Evolutionary conservation across 2,113 vertebrate genomes (phyloP).

Genomic region (Caranx ignobilis): DNA sequence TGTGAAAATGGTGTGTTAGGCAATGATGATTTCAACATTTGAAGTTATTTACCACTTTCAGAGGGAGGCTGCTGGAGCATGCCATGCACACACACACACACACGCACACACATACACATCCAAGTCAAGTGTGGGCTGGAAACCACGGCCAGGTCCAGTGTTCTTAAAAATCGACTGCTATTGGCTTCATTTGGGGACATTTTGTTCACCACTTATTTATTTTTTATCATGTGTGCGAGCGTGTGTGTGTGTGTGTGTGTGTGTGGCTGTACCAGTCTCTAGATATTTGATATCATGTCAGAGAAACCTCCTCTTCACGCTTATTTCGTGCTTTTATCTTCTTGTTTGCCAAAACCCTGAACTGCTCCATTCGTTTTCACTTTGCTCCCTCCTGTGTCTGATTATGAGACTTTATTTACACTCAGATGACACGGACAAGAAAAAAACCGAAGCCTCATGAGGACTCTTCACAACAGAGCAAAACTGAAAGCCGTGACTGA

Average conservation of each 20-base stretch:
- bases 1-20: conserved; percentile 32
- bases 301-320: neutral
- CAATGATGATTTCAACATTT: conserved; percentile 19
- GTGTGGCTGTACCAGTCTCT: conserved; percentile 25
- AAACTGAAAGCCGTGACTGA: neutral
- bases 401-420: neutral
- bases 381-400: neutral
- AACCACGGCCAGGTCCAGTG: conserved; percentile 45
- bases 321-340: conserved; percentile 9
- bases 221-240: neutral
- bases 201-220: conserved; percentile 43
- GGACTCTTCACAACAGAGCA: neutral
- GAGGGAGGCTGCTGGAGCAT: conserved; percentile 40
- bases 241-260: conserved; percentile 4
- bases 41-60: conserved; percentile 35
- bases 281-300: conserved; percentile 27
- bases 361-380: conserved; percentile 2
- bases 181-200: conserved; percentile 62
- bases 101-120: conserved; percentile 2
- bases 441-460: neutral
- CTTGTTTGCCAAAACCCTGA: neutral
- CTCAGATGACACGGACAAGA: neutral
- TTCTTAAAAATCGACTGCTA: conserved; percentile 47
- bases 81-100: neutral
- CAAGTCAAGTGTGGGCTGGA: conserved; percentile 71